A percentile compares a stretch with the other conserved stretches of the same genome.
Evolutionary conservation across 2,113 vertebrate genomes (phyloP).

Genomic region (Nipponia nippon): DNA sequence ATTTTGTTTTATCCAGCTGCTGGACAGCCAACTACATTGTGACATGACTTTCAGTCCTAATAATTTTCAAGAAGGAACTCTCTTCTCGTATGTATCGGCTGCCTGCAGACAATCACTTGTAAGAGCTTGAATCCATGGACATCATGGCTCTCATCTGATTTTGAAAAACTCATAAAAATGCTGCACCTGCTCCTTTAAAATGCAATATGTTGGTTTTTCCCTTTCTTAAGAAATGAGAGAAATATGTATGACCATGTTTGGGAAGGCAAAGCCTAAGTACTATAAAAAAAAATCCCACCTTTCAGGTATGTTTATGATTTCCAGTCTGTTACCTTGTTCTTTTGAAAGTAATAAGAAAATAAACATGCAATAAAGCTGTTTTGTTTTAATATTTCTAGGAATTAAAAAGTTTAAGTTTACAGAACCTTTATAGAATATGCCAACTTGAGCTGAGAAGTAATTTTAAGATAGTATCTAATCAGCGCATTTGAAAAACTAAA

Average conservation of each 20-base stretch:
- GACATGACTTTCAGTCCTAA: slow-evolving; percentile 62
- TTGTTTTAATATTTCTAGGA: slow-evolving; percentile 70
- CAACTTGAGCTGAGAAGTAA: slow-evolving; percentile 58
- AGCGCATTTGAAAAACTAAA: slow-evolving; percentile 63
- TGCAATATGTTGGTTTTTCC: slow-evolving; percentile 37
- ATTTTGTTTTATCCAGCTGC: slow-evolving; percentile 77
- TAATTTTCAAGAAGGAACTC: slow-evolving; percentile 50
- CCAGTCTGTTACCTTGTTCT: slow-evolving; percentile 46
- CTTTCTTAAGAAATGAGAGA: slow-evolving; percentile 51
- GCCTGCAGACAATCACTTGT: slow-evolving; percentile 69
- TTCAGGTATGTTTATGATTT: slow-evolving; percentile 49
- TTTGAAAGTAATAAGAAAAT: slow-evolving; percentile 61
- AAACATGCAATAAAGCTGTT: slow-evolving; percentile 64
- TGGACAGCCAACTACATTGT: slow-evolving; percentile 96
- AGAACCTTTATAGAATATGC: slow-evolving; percentile 71
- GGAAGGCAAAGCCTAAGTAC: slow-evolving; percentile 27
- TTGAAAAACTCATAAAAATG: slow-evolving; percentile 56
- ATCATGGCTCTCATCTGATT: slow-evolving; percentile 53
- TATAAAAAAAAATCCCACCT: background rate
- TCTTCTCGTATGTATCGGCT: slow-evolving; percentile 6
- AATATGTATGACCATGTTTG: slow-evolving; percentile 12
- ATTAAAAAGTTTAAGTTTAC: slow-evolving; percentile 73
- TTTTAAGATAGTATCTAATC: slow-evolving; percentile 56
- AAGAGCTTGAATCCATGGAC: slow-evolving; percentile 56
- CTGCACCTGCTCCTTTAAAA: slow-evolving; percentile 62